Conservation (phyloP, 2,113 vertebrate genomes). For the Petaurus breviceps region DNA sequence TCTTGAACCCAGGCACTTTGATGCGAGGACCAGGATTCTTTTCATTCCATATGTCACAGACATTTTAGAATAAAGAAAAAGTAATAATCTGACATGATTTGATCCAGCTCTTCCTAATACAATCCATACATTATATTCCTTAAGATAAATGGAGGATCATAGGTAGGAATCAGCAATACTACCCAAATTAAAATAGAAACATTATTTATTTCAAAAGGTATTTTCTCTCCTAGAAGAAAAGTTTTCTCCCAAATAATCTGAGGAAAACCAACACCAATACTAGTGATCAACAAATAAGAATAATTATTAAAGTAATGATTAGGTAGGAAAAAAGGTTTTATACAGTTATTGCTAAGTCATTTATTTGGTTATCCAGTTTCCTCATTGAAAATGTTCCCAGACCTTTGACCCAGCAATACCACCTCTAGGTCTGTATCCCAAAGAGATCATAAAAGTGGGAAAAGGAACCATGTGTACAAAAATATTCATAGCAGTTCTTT, state of each 20-base stretch:
- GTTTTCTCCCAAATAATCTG: not conserved
- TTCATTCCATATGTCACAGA: not conserved
- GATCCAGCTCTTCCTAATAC: not conserved
- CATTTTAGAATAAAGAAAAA: not conserved
- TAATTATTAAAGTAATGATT: not conserved
- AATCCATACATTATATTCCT: not conserved
- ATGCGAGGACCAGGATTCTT: not conserved
- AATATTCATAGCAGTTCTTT: too few species aligned
- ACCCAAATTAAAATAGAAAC: not conserved
- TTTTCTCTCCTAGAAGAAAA: not conserved
- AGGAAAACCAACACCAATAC: not conserved
- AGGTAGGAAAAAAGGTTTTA: not conserved
- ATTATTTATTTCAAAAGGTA: not conserved
- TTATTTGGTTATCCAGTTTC: not conserved
- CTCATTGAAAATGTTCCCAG: not conserved
- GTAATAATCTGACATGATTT: not conserved
- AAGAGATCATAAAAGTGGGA: too few species aligned
- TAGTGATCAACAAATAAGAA: not conserved
- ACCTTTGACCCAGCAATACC: too few species aligned
- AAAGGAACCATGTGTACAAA: too few species aligned
- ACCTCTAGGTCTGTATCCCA: too few species aligned
- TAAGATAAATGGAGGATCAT: not conserved
- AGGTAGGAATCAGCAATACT: not conserved
- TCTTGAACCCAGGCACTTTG: not conserved
- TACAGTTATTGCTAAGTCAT: not conserved